Base-by-base conservation (phyloP, 2,113 vertebrate species). In the Numenius arquata region DNA sequence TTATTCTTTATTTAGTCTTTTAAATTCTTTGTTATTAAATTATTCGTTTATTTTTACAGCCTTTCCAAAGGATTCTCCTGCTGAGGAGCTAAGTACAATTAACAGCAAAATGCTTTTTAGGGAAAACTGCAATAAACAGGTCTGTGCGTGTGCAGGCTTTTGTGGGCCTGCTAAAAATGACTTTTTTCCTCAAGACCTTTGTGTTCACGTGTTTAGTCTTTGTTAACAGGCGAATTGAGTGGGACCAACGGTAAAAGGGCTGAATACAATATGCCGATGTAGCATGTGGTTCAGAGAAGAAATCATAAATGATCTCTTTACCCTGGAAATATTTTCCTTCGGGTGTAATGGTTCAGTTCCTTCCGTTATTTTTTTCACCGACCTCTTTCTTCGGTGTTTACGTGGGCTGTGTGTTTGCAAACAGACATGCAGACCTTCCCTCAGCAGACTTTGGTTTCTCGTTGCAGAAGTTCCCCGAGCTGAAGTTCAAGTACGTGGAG, bases 401-500 rank as follows among this genome's bases (percentile, higher is more conserved):
- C 1, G 1, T 65, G 78, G 62, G 71, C 34, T 30, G 27, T 1
- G 2, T 79, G 59, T 93, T 92, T 63, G 68, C 76, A 48, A 72
- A 65, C 40, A 62, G 53, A 40, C 61, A 12, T 12, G 56, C 78
- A 78, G 63, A 52, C 73, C 89, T 71, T 43, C 59, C 19, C 88
- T 96, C 40, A 94, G 18, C 3, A 1, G 19, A 2, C 59, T 88
- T 74, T 88, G 91, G 29, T 84, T 97, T 98, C 79, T 96, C 9
- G 0, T 97, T 98, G 83, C 96, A 99, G 99, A 99, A 99, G 90
- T 99, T 99, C 95, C 99, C 99, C 0, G 99, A 99, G 97, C 97
- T 99, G 92, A 99, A 99, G 96, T 99, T 99, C 86, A 99, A 99
- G 87, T 99, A 99, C 0, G 99, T 99, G 96, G 99, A 99, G 95